A percentile compares a stretch with the other conserved stretches of the same genome.
Evolutionary conservation across 1,140 invertebrate genomes (phyloP).

Genomic region (Bombus confusus): DNA sequence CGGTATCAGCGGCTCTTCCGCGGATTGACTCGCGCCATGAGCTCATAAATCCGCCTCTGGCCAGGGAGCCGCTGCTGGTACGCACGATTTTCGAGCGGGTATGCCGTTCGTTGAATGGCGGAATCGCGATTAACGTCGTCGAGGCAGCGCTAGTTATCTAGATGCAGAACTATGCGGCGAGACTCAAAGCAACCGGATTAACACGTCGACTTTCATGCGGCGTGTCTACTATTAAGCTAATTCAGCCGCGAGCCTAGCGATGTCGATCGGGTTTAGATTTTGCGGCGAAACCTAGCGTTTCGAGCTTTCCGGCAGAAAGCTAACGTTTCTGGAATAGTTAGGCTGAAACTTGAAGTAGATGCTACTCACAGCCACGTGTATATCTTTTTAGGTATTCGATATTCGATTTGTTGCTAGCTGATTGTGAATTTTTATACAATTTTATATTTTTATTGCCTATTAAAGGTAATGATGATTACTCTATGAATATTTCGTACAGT

Average conservation of each 20-base stretch:
- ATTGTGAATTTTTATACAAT: background rate
- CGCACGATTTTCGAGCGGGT: conserved; percentile 8
- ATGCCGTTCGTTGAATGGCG: conserved; percentile 4
- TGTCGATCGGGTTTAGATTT: background rate
- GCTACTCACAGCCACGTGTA: background rate
- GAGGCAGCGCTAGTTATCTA: background rate
- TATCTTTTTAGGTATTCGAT: background rate
- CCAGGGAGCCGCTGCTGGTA: background rate
- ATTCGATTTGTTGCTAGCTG: background rate
- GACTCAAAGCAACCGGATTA: conserved; percentile 40
- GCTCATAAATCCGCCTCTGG: conserved; percentile 44
- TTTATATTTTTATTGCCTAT: background rate
- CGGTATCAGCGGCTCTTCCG: conserved; percentile 33
- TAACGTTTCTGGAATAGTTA: background rate
- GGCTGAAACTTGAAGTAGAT: background rate
- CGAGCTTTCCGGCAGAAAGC: too few relatives aligned
- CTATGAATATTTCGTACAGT: background rate
- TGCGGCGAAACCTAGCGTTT: background rate
- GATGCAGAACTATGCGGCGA: conserved; percentile 1
- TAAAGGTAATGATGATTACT: background rate
- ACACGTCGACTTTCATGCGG: conserved; percentile 21
- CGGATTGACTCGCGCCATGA: conserved; percentile 32
- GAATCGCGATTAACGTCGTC: conserved; percentile 32
- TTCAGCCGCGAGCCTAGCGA: background rate
- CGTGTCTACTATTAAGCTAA: conserved; percentile 26